A percentile compares a stretch with the other conserved stretches of the same genome.
phyloP scores from a whole-genome alignment of 1,140 invertebrate genomes.

The Periplaneta americana region DNA sequence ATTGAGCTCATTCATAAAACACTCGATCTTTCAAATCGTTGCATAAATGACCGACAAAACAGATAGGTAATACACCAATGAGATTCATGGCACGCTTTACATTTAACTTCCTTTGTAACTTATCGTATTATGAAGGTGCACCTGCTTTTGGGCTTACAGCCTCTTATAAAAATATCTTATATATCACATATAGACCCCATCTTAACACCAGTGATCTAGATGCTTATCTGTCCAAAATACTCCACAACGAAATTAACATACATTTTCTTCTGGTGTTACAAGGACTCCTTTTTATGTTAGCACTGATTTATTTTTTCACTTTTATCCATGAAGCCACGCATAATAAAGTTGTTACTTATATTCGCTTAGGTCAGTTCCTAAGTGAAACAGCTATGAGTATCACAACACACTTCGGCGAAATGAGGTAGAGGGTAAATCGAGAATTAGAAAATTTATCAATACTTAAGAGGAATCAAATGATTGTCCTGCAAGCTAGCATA shows the following conservation, averaged over 20 bases:
- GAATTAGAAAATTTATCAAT: background rate
- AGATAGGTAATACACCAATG: background rate
- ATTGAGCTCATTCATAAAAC: background rate
- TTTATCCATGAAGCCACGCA: background rate
- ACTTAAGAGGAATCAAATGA: background rate
- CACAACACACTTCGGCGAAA: background rate
- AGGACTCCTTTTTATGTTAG: background rate
- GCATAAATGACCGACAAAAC: background rate
- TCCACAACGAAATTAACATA: background rate
- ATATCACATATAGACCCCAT: background rate
- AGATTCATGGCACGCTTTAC: background rate
- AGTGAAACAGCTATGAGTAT: background rate
- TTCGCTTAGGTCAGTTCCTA: background rate
- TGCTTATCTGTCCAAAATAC: background rate
- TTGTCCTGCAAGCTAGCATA: background rate
- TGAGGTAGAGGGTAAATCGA: background rate
- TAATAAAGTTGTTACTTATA: background rate
- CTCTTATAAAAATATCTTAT: background rate
- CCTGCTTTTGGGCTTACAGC: background rate
- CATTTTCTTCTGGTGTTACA: background rate
- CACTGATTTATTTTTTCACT: background rate
- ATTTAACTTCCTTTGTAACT: background rate
- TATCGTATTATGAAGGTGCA: background rate
- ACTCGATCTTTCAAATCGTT: background rate
- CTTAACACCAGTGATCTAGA: background rate